phyloP scores from a whole-genome alignment of 92 coral and sea anemone species.

The Paragorgia papillata region DNA sequence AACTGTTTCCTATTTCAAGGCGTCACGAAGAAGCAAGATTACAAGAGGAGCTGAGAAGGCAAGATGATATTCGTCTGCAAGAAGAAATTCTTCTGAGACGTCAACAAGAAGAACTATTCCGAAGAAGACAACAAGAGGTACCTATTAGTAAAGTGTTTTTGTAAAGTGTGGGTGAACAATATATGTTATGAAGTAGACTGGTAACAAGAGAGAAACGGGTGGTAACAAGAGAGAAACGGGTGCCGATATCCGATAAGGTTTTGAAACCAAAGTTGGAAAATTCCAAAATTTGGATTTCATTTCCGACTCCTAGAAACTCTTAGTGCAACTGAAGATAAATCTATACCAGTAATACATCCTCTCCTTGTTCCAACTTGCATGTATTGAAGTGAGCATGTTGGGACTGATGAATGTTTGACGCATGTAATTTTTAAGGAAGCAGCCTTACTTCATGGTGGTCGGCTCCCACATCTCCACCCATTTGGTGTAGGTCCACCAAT shows the following conservation, averaged over 20 bases:
- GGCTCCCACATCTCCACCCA: conserved; percentile 29
- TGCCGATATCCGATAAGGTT: too few species aligned
- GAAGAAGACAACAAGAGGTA: conserved; percentile 78
- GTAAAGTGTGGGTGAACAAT: too few species aligned
- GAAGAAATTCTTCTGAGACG: conserved; percentile 83
- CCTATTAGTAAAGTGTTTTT: too few species aligned
- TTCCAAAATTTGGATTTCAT: too few species aligned
- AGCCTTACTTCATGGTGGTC: conserved; percentile 34
- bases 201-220: too few species aligned
- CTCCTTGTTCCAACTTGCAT: too few species aligned
- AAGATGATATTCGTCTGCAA: conserved; percentile 76
- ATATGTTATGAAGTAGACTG: too few species aligned
- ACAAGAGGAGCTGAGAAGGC: conserved; percentile 79
- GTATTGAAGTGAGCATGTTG: background rate
- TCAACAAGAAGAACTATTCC: conserved; percentile 79
- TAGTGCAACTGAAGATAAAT: too few species aligned
- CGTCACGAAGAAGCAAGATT: conserved; percentile 88
- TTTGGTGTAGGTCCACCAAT: conserved; percentile 21
- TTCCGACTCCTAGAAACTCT: too few species aligned
- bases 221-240: too few species aligned
- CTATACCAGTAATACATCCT: too few species aligned
- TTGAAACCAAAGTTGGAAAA: too few species aligned
- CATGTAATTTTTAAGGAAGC: conserved; percentile 32
- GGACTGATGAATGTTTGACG: background rate
- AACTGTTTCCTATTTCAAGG: conserved; percentile 26